phyloP scores from a whole-genome alignment of 2,888 invertebrate species.

The Lamellibrachia satsuma region DNA sequence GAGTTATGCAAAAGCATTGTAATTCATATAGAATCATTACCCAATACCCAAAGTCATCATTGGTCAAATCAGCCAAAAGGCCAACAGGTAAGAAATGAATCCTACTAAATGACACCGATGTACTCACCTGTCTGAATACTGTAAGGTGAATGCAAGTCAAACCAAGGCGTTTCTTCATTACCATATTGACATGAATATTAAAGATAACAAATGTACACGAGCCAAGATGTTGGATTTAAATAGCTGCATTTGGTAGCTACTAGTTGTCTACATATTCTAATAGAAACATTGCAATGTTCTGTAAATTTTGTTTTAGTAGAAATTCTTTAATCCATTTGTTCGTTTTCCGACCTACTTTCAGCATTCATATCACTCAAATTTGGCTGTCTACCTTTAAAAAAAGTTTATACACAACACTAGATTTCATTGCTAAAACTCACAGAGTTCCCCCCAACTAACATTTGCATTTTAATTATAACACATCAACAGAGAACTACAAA shows the following conservation, averaged over 20 bases:
- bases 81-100: background rate
- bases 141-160: background rate
- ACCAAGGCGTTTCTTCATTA: background rate
- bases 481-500: background rate
- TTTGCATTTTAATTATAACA: background rate
- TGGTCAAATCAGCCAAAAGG: background rate
- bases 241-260: background rate
- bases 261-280: background rate
- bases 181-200: background rate
- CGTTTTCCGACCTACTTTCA: background rate
- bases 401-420: background rate
- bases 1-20: background rate
- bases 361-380: background rate
- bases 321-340: background rate
- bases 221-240: background rate
- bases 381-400: background rate
- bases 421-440: background rate
- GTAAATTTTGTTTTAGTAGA: background rate
- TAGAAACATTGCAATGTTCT: background rate
- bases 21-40: background rate
- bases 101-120: background rate
- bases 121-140: background rate
- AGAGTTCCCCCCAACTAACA: background rate
- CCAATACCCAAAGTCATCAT: conserved; percentile 5
- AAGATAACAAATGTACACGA: background rate